Evolutionary conservation across 2,888 invertebrate species (phyloP).

Genomic region (Mechanitis messenoides): DNA sequence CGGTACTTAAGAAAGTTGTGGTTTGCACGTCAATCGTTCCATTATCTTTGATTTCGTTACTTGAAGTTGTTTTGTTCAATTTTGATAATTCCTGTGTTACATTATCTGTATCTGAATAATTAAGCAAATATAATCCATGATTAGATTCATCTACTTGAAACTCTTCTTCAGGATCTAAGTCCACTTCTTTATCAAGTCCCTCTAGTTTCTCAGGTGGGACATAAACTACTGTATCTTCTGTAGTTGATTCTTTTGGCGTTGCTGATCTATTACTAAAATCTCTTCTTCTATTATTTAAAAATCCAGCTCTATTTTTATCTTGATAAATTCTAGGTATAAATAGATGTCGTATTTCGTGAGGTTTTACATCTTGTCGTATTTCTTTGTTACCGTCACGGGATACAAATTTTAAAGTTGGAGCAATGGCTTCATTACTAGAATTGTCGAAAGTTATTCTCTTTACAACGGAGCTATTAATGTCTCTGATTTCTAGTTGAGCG

Average conservation of each 20-base stretch:
- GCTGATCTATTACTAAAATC: conserved; percentile 44
- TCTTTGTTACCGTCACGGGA: conserved; percentile 62
- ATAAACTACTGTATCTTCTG: conserved; percentile 58
- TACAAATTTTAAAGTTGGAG: conserved; percentile 52
- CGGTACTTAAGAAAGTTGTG: conserved; percentile 28
- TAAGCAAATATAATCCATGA: conserved; percentile 70
- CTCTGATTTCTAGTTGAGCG: conserved; percentile 66
- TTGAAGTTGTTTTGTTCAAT: conserved; percentile 44
- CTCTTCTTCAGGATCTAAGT: conserved; percentile 72
- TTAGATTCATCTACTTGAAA: conserved; percentile 75
- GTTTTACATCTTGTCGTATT: conserved; percentile 60
- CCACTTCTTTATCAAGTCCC: conserved; percentile 63
- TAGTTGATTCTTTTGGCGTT: conserved; percentile 46
- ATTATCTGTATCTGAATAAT: conserved; percentile 69
- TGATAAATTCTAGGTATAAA: conserved; percentile 62
- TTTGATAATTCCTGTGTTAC: conserved; percentile 47
- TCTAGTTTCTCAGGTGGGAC: conserved; percentile 69
- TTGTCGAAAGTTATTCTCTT: conserved; percentile 64
- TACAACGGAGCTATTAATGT: conserved; percentile 58
- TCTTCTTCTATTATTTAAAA: conserved; percentile 61
- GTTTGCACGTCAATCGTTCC: conserved; percentile 38
- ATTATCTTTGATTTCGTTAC: conserved; percentile 40
- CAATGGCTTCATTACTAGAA: conserved; percentile 53
- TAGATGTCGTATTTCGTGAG: conserved; percentile 66
- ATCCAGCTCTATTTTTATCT: conserved; percentile 62